phyloP scores from a whole-genome alignment of 2,888 invertebrate species.

The Seira ritae region DNA sequence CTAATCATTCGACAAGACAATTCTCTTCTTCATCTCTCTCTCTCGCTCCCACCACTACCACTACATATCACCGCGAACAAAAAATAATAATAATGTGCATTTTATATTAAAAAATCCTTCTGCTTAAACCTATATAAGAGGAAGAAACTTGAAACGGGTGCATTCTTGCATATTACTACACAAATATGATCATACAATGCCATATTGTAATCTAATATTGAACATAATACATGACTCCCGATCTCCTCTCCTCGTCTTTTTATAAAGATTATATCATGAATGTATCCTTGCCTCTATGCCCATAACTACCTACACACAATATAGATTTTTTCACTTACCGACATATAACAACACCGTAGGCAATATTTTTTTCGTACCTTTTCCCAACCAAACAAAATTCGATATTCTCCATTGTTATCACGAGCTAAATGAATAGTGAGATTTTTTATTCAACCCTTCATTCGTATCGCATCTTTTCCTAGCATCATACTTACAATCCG shows the following conservation, averaged over 20 bases:
- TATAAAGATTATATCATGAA: no score
- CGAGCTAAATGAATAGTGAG: background rate
- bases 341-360: no score
- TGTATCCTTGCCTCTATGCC: no score
- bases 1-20: constrained; percentile 73
- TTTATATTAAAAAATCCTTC: constrained; percentile 26
- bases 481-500: background rate
- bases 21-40: constrained; percentile 54
- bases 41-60: constrained; percentile 45
- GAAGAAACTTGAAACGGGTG: constrained; percentile 32
- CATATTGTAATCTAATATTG: constrained; percentile 11
- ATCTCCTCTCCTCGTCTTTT: no score
- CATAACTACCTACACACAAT: no score
- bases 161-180: constrained; percentile 47
- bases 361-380: background rate
- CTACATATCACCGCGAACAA: constrained; percentile 19
- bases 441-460: background rate
- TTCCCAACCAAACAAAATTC: background rate
- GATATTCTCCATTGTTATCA: background rate
- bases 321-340: no score
- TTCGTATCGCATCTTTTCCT: background rate
- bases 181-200: background rate
- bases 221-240: background rate
- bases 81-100: constrained; percentile 7
- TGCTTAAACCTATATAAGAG: no score